These are phyloP conservation scores for Grantiella picta DNA, from an alignment of 2,113 vertebrate genomes.

Conservation along the genomic window DNA sequence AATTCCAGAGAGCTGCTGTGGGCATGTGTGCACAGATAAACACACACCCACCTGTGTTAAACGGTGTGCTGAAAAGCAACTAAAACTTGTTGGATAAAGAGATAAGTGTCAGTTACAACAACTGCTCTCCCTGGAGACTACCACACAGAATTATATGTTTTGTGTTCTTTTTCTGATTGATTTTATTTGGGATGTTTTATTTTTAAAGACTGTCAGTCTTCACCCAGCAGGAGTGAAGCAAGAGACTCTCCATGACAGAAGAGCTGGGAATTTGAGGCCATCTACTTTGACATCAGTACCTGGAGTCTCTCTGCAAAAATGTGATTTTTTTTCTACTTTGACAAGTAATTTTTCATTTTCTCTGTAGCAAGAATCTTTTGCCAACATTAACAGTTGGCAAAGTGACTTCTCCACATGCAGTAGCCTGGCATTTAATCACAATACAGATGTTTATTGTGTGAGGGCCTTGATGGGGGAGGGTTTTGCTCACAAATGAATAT, in stretches of 20 bases:
- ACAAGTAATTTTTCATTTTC: background rate
- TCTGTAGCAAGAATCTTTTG: background rate
- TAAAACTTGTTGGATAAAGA: background rate
- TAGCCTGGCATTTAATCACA: background rate
- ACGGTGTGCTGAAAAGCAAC: background rate
- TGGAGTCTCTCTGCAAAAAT: background rate
- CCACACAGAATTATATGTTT: background rate
- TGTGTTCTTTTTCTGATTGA: background rate
- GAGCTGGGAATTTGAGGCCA: background rate
- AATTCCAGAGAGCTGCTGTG: background rate
- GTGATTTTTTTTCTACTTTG: background rate
- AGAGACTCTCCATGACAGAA: background rate
- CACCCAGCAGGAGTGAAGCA: background rate
- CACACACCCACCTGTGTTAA: background rate
- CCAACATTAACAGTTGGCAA: background rate
- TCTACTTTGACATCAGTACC: background rate
- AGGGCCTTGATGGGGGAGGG: background rate
- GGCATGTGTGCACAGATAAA: background rate
- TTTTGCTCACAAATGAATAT: background rate
- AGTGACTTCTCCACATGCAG: background rate
- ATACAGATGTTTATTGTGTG: background rate
- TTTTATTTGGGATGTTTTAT: background rate
- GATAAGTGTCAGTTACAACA: background rate
- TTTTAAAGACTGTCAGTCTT: background rate
- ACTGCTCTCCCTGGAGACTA: background rate